Percentiles rank a stretch among this genome's conserved stretches.
phyloP scores from a whole-genome alignment of 2,113 vertebrate species.

The Macrotis lagotis region DNA sequence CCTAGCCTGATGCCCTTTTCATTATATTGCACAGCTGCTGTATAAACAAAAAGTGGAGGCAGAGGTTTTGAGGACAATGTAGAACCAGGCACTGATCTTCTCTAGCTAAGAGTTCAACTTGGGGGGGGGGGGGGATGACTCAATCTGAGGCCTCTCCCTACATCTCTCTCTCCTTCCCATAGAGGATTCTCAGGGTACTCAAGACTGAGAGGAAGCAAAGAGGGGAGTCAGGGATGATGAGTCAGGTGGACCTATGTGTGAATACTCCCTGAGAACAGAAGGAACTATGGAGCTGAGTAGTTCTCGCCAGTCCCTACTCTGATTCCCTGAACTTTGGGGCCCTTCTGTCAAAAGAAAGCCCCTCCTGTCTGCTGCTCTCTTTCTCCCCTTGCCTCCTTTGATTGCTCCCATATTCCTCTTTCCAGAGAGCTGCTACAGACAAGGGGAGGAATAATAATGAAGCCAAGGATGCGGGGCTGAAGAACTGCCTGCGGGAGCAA shows the following conservation, averaged over 20 bases:
- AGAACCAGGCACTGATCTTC: neutral
- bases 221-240: neutral
- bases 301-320: neutral
- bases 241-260: constrained; percentile 41
- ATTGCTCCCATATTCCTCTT: neutral
- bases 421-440: constrained; percentile 28
- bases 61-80: neutral
- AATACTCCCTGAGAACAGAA: neutral
- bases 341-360: neutral
- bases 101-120: neutral
- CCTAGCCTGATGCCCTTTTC: neutral
- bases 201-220: neutral
- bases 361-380: neutral
- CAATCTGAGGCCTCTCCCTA: neutral
- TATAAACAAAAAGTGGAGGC: neutral
- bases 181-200: neutral
- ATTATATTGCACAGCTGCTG: neutral
- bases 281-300: neutral
- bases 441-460: constrained; percentile 59
- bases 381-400: neutral
- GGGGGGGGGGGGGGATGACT: neutral
- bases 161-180: neutral
- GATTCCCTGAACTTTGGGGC: neutral
- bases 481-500: neutral
- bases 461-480: neutral